phyloP scores from a whole-genome alignment of 2,113 vertebrate species.

The Salvelinus sp. region DNA sequence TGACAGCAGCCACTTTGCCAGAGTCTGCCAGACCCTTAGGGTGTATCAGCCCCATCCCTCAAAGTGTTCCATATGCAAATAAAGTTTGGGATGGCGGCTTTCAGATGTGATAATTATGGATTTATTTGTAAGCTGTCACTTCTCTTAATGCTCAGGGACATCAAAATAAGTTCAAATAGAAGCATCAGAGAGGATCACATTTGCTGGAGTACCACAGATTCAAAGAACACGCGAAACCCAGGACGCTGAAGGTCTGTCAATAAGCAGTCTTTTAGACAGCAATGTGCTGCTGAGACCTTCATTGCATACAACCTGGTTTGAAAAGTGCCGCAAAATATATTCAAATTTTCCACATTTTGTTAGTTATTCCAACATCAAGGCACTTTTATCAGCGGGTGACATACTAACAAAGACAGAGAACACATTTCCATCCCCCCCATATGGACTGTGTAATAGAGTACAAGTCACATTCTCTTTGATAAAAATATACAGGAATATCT shows the following conservation, averaged over 20 bases:
- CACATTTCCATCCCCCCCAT: slow-evolving; percentile 53
- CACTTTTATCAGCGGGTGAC: slow-evolving; percentile 52
- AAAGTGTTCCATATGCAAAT: slow-evolving; percentile 78
- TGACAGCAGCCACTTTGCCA: slow-evolving; percentile 71
- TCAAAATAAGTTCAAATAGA: slow-evolving; percentile 80
- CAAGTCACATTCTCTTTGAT: slow-evolving; percentile 44
- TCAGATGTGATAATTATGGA: slow-evolving; percentile 81
- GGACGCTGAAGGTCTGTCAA: slow-evolving; percentile 75
- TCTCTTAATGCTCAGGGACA: slow-evolving; percentile 80
- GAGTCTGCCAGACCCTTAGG: slow-evolving; percentile 66
- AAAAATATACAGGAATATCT: slow-evolving; percentile 30
- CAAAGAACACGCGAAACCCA: slow-evolving; percentile 72
- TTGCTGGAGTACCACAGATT: slow-evolving; percentile 71
- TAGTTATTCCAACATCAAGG: slow-evolving; percentile 68
- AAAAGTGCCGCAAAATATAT: slow-evolving; percentile 74
- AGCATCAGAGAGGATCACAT: slow-evolving; percentile 77
- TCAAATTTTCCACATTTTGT: slow-evolving; percentile 65
- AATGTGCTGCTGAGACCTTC: slow-evolving; percentile 70
- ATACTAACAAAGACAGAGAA: slow-evolving; percentile 59
- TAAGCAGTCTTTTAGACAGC: slow-evolving; percentile 77
- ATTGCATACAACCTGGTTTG: slow-evolving; percentile 59
- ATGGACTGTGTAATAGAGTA: slow-evolving; percentile 49
- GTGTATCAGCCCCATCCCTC: slow-evolving; percentile 72
- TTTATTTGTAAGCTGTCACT: slow-evolving; percentile 86
- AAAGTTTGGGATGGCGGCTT: slow-evolving; percentile 70